A percentile compares a stretch with the other conserved stretches of the same genome.
phyloP scores from a whole-genome alignment of 2,888 invertebrate genomes.

The Drosophila fulvimacula region DNA sequence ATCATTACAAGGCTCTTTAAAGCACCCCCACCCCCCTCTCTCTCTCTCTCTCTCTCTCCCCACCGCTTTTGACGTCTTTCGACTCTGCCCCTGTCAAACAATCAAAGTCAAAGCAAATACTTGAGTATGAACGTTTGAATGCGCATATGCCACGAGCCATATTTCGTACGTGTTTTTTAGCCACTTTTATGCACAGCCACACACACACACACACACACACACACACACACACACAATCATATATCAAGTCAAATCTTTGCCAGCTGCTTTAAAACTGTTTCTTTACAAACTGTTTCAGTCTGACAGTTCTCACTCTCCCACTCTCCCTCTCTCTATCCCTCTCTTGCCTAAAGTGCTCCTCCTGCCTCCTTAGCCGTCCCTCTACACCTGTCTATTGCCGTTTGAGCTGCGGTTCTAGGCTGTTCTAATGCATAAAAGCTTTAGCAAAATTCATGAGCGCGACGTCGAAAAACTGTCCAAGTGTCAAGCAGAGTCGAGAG shows the following conservation, averaged over 20 bases:
- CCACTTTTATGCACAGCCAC: slow-evolving; percentile 50
- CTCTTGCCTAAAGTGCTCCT: background rate
- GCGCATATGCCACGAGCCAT: slow-evolving; percentile 64
- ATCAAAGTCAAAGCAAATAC: slow-evolving; percentile 34
- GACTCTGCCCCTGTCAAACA: slow-evolving; percentile 12
- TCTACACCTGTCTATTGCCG: slow-evolving; percentile 10
- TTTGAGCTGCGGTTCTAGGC: slow-evolving; percentile 50
- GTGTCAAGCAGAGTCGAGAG: slow-evolving; percentile 60
- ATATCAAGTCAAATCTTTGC: slow-evolving; percentile 31
- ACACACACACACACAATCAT: slow-evolving; percentile 1
- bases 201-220: slow-evolving; percentile 12
- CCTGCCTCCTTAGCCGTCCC: background rate
- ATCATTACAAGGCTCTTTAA: slow-evolving; percentile 47
- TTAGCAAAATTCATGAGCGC: slow-evolving; percentile 62
- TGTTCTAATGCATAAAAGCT: slow-evolving; percentile 45
- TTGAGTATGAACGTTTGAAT: slow-evolving; percentile 44
- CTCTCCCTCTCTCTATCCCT: background rate
- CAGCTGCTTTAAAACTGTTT: slow-evolving; percentile 52
- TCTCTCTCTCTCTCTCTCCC: too few relatives aligned
- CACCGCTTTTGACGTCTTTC: background rate
- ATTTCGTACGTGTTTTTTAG: slow-evolving; percentile 70
- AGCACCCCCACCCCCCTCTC: too few relatives aligned
- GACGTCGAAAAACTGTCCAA: slow-evolving; percentile 66
- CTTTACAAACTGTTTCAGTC: slow-evolving; percentile 39
- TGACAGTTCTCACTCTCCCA: background rate